Evolutionary conservation across 2,888 invertebrate species (phyloP).

Genomic region (Chrysotoxum bicinctum): DNA sequence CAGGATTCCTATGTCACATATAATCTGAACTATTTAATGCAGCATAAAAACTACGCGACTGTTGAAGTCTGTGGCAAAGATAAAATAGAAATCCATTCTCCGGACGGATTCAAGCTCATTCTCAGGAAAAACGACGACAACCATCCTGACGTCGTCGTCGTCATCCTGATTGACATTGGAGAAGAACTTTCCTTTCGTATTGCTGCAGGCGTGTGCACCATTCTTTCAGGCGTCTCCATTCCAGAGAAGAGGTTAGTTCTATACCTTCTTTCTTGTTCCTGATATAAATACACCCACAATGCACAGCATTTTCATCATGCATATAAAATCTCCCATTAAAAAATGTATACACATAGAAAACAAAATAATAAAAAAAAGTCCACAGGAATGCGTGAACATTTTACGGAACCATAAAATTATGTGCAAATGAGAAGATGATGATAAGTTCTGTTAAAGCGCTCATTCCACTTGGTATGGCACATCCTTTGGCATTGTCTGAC

Average conservation of each 20-base stretch:
- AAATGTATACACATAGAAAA: background rate
- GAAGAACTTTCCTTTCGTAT: slow-evolving; percentile 37
- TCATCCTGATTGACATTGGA: slow-evolving; percentile 45
- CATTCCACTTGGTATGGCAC: slow-evolving; percentile 62
- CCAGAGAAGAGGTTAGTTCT: slow-evolving; percentile 43
- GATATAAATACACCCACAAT: background rate
- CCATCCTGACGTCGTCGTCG: background rate
- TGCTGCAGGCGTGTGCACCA: slow-evolving; percentile 37
- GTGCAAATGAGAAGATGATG: slow-evolving; percentile 68
- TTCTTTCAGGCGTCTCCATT: slow-evolving; percentile 24
- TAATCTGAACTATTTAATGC: slow-evolving; percentile 42
- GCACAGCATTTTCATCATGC: background rate
- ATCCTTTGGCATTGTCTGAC: slow-evolving; percentile 40
- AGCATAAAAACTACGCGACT: slow-evolving; percentile 57
- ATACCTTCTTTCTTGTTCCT: background rate
- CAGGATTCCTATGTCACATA: slow-evolving; percentile 27
- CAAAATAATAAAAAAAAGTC: background rate
- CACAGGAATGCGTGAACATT: slow-evolving; percentile 52
- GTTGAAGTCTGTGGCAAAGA: slow-evolving; percentile 36
- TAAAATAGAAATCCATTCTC: slow-evolving; percentile 41
- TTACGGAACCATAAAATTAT: slow-evolving; percentile 60
- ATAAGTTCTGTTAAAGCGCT: slow-evolving; percentile 52
- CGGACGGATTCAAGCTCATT: slow-evolving; percentile 36
- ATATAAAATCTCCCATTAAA: slow-evolving; percentile 20
- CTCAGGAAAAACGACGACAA: background rate